Evolutionary conservation across 2,797 vertebrate species (phyloP), one percentile per base, ranked within the genome.

Genomic region (Diplodus puntazzo): DNA sequence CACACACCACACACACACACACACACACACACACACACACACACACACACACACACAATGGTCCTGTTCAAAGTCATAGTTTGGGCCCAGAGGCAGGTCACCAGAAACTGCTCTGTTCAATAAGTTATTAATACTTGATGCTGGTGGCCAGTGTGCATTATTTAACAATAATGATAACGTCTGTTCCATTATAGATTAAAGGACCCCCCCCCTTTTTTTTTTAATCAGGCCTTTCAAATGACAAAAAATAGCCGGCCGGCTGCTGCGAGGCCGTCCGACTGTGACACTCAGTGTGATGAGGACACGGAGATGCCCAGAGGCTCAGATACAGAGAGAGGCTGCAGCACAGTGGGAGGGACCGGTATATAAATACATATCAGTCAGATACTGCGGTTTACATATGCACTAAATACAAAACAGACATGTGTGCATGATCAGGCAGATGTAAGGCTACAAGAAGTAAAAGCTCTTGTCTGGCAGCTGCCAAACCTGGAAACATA

Each of bases 51-150:
- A 76, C 76, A 69, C 61, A 14, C 69, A 16, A 34, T 3, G 43
- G 65, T 55, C 48, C 79, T 84, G 83, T 80, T 92, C 79, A 85
- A 80, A 88, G 87, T 83, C 79, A 48, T 82, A 71, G 73, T 83
- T 75, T 34, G 92, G 92, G 92, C 93, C 92, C 92, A 91, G 85
- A 93, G 94, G 93, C 91, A 88, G 78, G 91, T 92, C 92, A 91
- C 85, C 66, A 73, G 88, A 95, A 93, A 86, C 92, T 67, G 79
- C 93, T 93, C 89, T 89, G 93, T 93, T 95, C 94, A 87, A 96
- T 96, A 96, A 93, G 89, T 94, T 95, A 96, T 97, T 96, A 97
- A 96, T 96, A 95, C 93, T 96, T 96, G 94, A 96, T 96, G 95
- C 93, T 89, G 91, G 91, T 89, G 92, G 94, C 92, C 77, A 83